phyloP scores from a whole-genome alignment of 2,797 vertebrate species.

The Iguana delicatissima region DNA sequence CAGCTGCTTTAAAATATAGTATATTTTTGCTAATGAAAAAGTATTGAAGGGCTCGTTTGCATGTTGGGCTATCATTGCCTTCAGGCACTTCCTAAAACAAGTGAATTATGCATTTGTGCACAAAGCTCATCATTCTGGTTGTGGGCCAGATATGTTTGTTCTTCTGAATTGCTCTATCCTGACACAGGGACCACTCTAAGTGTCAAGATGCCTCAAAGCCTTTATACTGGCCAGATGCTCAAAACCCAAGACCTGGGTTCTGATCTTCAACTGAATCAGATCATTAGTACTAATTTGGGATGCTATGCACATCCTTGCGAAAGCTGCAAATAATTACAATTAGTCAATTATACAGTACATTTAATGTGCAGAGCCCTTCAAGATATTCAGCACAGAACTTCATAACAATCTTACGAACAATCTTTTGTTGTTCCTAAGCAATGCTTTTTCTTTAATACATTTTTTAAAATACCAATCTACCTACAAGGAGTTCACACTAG shows the following conservation, averaged over 20 bases:
- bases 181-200: too few species aligned
- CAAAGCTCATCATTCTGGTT: not conserved
- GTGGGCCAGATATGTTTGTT: not conserved
- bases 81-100: constrained; percentile 3
- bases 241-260: not conserved
- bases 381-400: not conserved
- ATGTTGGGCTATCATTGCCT: not conserved
- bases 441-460: not conserved
- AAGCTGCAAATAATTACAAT: not conserved
- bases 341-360: not conserved
- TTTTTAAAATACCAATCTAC: not conserved
- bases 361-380: not conserved
- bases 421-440: too few species aligned
- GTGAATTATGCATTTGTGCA: not conserved
- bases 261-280: not conserved
- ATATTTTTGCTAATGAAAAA: constrained; percentile 11
- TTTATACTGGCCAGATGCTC: not conserved
- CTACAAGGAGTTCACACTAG: not conserved
- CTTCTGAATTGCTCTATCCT: not conserved
- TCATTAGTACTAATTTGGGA: not conserved
- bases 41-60: constrained; percentile 2
- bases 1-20: not conserved
- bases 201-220: not conserved
- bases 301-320: not conserved
- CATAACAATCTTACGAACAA: not conserved